These are phyloP conservation scores for Melitaea cinxia DNA, from an alignment of 1,140 invertebrate genomes.

Conservation along the genomic window DNA sequence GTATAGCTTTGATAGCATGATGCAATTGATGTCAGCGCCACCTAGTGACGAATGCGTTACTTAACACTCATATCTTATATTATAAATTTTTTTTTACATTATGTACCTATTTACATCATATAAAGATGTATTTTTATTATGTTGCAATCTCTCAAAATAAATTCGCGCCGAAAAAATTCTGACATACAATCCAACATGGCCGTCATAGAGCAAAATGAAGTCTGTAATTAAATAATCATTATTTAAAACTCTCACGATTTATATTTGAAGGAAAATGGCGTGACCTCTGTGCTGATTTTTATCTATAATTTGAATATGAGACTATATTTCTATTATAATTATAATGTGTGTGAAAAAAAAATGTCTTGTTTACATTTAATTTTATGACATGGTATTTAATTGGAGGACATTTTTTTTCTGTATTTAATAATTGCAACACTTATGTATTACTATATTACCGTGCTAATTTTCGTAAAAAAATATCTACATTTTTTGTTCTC, in stretches of 20 bases:
- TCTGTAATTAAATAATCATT: slow-evolving; percentile 49
- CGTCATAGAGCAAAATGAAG: slow-evolving; percentile 24
- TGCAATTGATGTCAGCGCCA: too few relatives aligned
- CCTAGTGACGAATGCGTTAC: too few relatives aligned
- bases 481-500: too few relatives aligned
- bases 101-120: too few relatives aligned
- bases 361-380: background rate
- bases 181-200: slow-evolving; percentile 36
- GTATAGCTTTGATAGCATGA: too few relatives aligned
- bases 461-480: too few relatives aligned
- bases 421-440: too few relatives aligned
- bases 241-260: slow-evolving; percentile 44
- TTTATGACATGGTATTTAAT: too few relatives aligned
- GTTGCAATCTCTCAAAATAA: background rate
- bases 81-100: too few relatives aligned
- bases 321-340: background rate
- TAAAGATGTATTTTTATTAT: background rate
- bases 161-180: slow-evolving; percentile 33
- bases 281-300: slow-evolving; percentile 24
- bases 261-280: slow-evolving; percentile 14
- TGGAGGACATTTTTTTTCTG: too few relatives aligned
- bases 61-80: too few relatives aligned
- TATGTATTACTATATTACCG: too few relatives aligned
- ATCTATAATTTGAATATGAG: slow-evolving; percentile 4
- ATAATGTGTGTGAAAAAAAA: background rate